Conservation (phyloP, 2,797 vertebrate genomes). For the Prunella strophiata region DNA sequence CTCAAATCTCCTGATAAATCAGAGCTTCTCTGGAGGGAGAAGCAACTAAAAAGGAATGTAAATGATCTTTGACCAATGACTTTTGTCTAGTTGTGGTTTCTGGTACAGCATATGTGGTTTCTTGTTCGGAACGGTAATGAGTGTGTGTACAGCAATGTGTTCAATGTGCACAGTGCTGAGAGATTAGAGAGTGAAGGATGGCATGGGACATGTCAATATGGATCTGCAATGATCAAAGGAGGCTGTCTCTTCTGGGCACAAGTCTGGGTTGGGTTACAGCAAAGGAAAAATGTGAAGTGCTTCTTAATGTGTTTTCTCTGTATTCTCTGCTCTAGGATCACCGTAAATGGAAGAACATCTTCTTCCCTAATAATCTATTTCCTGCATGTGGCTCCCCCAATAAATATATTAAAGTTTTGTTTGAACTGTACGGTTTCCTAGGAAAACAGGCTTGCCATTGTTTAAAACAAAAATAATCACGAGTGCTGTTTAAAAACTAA, state of each 20-base stretch:
- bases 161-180: slow-evolving; percentile 57
- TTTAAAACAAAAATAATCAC: slow-evolving; percentile 18
- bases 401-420: slow-evolving; percentile 57
- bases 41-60: slow-evolving; percentile 60
- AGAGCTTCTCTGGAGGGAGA: slow-evolving; percentile 31
- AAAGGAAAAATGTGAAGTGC: slow-evolving; percentile 65
- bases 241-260: slow-evolving; percentile 61
- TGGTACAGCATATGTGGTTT: slow-evolving; percentile 33
- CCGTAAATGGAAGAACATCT: slow-evolving; percentile 54
- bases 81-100: slow-evolving; percentile 62
- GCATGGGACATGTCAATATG: slow-evolving; percentile 73
- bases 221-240: slow-evolving; percentile 74
- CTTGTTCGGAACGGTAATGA: slow-evolving; percentile 53
- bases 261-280: slow-evolving; percentile 66
- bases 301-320: slow-evolving; percentile 70
- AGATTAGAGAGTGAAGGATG: slow-evolving; percentile 72
- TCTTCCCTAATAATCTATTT: slow-evolving; percentile 56
- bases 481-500: background rate
- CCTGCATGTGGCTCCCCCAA: slow-evolving; percentile 35
- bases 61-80: slow-evolving; percentile 65
- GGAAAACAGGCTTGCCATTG: slow-evolving; percentile 44
- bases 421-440: slow-evolving; percentile 38
- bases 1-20: slow-evolving; percentile 44
- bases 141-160: slow-evolving; percentile 50
- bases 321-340: slow-evolving; percentile 50